A percentile compares a stretch with the other conserved stretches of the same genome.
phyloP scores from a whole-genome alignment of 2,888 invertebrate genomes.

The Acanthacorydalis orientalis region DNA sequence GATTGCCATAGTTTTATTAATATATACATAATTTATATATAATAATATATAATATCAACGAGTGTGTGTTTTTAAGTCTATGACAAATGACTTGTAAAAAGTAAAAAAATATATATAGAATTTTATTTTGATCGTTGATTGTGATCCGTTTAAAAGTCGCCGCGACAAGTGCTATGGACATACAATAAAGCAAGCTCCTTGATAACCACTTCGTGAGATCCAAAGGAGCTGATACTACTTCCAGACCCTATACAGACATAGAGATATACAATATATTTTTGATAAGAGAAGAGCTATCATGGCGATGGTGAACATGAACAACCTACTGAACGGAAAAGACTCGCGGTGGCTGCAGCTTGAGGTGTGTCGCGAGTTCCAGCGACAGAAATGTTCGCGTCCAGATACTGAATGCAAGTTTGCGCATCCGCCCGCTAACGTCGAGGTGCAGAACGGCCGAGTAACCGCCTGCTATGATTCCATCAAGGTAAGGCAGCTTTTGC shows the following conservation, averaged over 20 bases:
- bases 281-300: conserved; percentile 23
- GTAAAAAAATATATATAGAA: too few species aligned
- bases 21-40: too few species aligned
- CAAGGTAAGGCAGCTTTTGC: conserved; percentile 60
- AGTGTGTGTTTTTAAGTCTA: too few species aligned
- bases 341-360: conserved; percentile 99
- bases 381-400: conserved; percentile 97
- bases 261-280: background rate
- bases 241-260: background rate
- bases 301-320: conserved; percentile 95
- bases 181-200: too few species aligned
- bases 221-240: too few species aligned
- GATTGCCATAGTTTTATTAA: too few species aligned
- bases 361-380: conserved; percentile 98
- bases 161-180: too few species aligned
- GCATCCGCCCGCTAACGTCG: conserved; percentile 98
- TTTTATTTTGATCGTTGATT: too few species aligned
- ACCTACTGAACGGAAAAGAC: conserved; percentile 95
- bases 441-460: conserved; percentile 99
- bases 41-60: too few species aligned
- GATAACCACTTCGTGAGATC: too few species aligned
- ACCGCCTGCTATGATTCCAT: conserved; percentile 99
- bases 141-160: too few species aligned
- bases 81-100: too few species aligned
- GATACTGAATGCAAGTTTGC: conserved; percentile 99